phyloP scores from a whole-genome alignment of 2,888 invertebrate genomes.

The Stenchaetothrips biformis region DNA sequence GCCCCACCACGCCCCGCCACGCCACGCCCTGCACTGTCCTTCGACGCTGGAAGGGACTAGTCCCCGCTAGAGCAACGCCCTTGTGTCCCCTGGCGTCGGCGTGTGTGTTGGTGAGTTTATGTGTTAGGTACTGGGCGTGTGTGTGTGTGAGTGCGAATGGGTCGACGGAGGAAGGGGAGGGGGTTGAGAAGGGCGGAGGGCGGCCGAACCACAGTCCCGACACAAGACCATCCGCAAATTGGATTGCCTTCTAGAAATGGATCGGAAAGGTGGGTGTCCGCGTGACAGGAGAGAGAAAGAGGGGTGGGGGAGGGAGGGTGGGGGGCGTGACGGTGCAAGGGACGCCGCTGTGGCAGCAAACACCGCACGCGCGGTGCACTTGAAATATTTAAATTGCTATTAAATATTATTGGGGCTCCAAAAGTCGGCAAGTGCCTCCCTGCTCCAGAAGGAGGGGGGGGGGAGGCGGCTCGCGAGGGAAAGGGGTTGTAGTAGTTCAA shows the following conservation, averaged over 20 bases:
- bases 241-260: neutral
- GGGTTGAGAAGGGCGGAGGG: too few species aligned
- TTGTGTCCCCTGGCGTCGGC: too few species aligned
- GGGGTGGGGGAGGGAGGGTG: too few species aligned
- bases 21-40: neutral
- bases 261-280: neutral
- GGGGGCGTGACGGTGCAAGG: too few species aligned
- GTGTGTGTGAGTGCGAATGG: too few species aligned
- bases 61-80: neutral
- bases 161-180: too few species aligned
- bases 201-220: neutral
- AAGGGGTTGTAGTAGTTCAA: neutral
- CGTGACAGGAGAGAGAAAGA: too few species aligned
- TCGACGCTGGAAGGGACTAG: neutral
- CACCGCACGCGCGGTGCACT: neutral
- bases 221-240: neutral
- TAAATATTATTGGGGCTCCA: neutral
- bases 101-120: too few species aligned
- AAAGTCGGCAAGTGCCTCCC: neutral
- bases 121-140: too few species aligned
- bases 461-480: neutral
- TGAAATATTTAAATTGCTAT: neutral
- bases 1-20: too few species aligned
- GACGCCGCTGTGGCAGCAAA: too few species aligned
- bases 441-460: neutral